Evolutionary conservation across 2,888 invertebrate genomes (phyloP).

Genomic region (Silvanus unidentatus): DNA sequence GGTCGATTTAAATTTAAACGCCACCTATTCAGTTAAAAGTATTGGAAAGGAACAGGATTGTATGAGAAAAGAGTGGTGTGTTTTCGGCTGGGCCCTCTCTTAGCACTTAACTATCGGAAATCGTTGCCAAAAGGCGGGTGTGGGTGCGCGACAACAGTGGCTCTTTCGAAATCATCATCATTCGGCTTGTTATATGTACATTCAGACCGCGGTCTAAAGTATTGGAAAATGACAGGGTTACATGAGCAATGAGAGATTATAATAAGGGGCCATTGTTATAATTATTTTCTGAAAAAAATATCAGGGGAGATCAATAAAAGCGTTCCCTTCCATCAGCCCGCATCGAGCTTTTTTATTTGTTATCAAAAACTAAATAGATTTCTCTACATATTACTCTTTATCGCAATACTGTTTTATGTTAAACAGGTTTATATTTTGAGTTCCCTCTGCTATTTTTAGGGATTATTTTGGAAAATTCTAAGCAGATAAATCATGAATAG

Average conservation of each 20-base stretch:
- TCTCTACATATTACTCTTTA: too few relatives aligned
- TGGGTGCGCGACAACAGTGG: constrained; percentile 20
- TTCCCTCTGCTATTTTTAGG: too few relatives aligned
- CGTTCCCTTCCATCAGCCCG: too few relatives aligned
- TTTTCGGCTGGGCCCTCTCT: constrained; percentile 20
- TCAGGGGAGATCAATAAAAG: too few relatives aligned
- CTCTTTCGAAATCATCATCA: constrained; percentile 15
- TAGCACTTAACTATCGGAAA: constrained; percentile 30
- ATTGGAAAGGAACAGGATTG: constrained; percentile 36
- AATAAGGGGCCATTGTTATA: too few relatives aligned
- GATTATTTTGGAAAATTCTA: too few relatives aligned
- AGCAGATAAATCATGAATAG: too few relatives aligned
- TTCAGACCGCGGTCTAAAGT: constrained; percentile 14
- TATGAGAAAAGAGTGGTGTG: constrained; percentile 23
- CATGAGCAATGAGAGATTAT: constrained; percentile 20
- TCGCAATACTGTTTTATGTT: too few relatives aligned
- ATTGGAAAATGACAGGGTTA: constrained; percentile 31
- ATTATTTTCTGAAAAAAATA: too few relatives aligned
- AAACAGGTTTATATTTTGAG: too few relatives aligned
- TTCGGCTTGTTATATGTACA: not conserved
- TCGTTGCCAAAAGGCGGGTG: constrained; percentile 32
- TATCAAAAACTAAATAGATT: too few relatives aligned
- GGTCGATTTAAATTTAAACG: constrained; percentile 7
- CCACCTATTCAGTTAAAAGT: constrained; percentile 31
- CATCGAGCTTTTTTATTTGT: too few relatives aligned